Conservation (phyloP, 2,113 vertebrate genomes). For the Oenanthe oenanthe region DNA sequence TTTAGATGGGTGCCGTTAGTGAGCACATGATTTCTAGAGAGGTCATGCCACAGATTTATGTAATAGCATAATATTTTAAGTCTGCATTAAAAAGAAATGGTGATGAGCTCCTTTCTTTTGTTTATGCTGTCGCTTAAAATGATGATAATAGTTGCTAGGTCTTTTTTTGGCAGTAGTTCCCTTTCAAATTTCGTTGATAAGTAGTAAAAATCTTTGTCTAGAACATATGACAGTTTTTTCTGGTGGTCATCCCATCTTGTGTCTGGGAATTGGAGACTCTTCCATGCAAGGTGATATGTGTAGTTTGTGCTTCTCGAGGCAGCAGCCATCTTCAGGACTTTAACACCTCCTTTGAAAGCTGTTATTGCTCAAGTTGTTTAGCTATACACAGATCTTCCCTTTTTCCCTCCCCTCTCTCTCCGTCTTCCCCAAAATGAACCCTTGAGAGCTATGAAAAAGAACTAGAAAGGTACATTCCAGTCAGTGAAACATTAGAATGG, state of each 20-base stretch:
- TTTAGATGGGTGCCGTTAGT: constrained; percentile 18
- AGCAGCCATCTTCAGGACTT: not conserved
- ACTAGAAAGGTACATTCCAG: not conserved
- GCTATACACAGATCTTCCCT: not conserved
- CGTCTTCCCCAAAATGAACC: not conserved
- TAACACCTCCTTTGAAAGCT: not conserved
- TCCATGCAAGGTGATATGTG: not conserved
- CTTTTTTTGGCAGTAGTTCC: not conserved
- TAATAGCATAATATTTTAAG: not conserved
- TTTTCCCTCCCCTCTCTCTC: not conserved
- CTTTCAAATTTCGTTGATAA: not conserved
- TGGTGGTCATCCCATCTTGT: not conserved
- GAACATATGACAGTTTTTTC: not conserved
- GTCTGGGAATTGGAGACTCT: not conserved
- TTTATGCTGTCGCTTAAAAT: not conserved
- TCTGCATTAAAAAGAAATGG: not conserved
- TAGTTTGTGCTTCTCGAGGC: not conserved
- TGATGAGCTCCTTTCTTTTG: not conserved
- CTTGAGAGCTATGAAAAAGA: not conserved
- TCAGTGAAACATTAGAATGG: not conserved
- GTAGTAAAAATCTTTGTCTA: not conserved
- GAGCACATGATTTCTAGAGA: not conserved
- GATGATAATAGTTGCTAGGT: not conserved
- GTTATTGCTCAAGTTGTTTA: not conserved
- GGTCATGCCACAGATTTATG: not conserved